These are phyloP conservation scores for Ornithoptera priamus DNA, from an alignment of 2,888 invertebrate genomes.

Conservation along the genomic window DNA sequence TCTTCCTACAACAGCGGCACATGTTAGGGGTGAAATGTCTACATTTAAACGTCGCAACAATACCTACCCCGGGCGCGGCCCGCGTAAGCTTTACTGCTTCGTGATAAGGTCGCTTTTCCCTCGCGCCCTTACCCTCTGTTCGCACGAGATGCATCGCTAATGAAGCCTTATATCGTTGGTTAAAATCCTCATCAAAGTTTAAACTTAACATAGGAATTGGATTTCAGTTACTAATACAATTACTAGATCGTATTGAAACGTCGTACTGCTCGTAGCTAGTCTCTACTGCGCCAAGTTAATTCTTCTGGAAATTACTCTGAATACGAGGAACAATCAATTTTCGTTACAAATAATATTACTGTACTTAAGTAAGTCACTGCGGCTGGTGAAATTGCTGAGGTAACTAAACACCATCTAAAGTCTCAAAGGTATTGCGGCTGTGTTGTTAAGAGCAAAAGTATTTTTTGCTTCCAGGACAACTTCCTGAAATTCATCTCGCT, in stretches of 20 bases:
- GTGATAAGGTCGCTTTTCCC: constrained; percentile 7
- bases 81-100: constrained; percentile 2
- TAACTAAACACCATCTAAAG: too few relatives aligned
- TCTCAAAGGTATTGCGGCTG: too few relatives aligned
- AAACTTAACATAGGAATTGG: neutral
- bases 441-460: too few relatives aligned
- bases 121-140: constrained; percentile 5
- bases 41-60: constrained; percentile 25
- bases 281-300: too few relatives aligned
- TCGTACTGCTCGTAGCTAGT: too few relatives aligned
- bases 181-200: constrained; percentile 22
- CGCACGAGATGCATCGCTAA: constrained; percentile 11
- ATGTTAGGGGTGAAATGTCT: constrained; percentile 26
- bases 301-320: too few relatives aligned
- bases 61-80: neutral
- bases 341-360: too few relatives aligned
- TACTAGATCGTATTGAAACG: neutral
- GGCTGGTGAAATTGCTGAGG: too few relatives aligned
- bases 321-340: too few relatives aligned
- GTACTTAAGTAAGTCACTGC: too few relatives aligned
- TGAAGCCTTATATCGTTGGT: constrained; percentile 16
- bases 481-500: too few relatives aligned
- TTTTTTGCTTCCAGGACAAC: too few relatives aligned
- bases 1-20: constrained; percentile 26
- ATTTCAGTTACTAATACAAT: constrained; percentile 10